A percentile compares a stretch with the other conserved stretches of the same genome.
These are phyloP conservation scores for Eulemur mongoz DNA, from an alignment of 2,797 vertebrate genomes.

Conservation along the genomic window DNA sequence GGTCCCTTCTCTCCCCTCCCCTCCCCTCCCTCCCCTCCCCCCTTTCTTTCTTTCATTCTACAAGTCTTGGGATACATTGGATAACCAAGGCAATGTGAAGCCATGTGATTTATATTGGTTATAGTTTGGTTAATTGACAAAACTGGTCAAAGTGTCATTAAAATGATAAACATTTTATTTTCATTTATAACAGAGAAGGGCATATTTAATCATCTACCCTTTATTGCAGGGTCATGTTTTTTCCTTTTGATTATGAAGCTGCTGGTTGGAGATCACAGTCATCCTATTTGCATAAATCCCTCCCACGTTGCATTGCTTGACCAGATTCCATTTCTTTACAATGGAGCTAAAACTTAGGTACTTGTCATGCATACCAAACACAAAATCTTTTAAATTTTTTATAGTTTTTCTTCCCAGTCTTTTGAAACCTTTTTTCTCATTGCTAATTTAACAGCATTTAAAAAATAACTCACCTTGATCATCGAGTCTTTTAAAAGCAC, in stretches of 20 bases:
- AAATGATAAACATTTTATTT: slow-evolving; percentile 18
- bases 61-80: not conserved
- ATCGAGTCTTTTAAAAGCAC: not conserved
- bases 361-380: not conserved
- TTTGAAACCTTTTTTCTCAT: not conserved
- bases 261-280: not conserved
- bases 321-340: not conserved
- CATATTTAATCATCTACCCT: not conserved
- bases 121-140: not conserved
- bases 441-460: not conserved
- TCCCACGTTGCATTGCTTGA: not conserved
- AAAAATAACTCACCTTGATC: not conserved
- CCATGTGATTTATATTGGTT: not conserved
- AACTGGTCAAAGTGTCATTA: not conserved
- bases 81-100: not conserved
- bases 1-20: too few species aligned
- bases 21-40: too few species aligned
- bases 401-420: not conserved
- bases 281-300: not conserved
- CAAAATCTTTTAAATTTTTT: not conserved
- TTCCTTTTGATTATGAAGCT: not conserved
- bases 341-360: not conserved
- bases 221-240: not conserved
- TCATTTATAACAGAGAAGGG: not conserved
- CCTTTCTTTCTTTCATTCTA: not conserved